These are phyloP conservation scores for Candoia aspera DNA, from an alignment of 2,113 vertebrate species.

Conservation along the genomic window DNA sequence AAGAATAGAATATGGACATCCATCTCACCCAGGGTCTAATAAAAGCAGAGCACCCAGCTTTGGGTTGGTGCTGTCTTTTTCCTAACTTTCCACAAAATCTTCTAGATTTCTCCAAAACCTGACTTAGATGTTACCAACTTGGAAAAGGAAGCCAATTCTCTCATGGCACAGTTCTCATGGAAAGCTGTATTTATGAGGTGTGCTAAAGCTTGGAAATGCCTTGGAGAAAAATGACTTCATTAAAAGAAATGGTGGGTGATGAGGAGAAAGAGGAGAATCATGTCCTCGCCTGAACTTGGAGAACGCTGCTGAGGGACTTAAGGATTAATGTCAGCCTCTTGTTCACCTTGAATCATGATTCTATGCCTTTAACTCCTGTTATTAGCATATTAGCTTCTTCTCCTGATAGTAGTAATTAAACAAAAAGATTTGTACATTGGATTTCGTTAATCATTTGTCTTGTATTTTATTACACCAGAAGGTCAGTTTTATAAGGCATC, in stretches of 20 bases:
- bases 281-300: constrained; percentile 9
- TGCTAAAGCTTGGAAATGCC: constrained; percentile 6
- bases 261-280: background rate
- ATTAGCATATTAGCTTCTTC: background rate
- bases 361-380: background rate
- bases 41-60: no score
- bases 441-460: background rate
- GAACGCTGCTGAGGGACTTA: background rate
- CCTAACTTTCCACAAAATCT: no score
- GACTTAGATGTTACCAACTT: background rate
- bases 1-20: no score
- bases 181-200: constrained; percentile 11
- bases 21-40: no score
- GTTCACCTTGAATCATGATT: background rate
- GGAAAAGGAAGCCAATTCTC: background rate
- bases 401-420: background rate
- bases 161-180: background rate
- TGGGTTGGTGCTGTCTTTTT: no score
- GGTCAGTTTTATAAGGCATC: background rate
- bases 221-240: constrained; percentile 21
- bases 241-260: background rate
- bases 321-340: background rate
- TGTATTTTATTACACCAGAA: background rate
- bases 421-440: background rate
- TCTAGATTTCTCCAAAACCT: background rate